A percentile compares a stretch with the other conserved stretches of the same genome.
Evolutionary conservation across 1,140 invertebrate species (phyloP).

Genomic region (Drosophila ficusphila): DNA sequence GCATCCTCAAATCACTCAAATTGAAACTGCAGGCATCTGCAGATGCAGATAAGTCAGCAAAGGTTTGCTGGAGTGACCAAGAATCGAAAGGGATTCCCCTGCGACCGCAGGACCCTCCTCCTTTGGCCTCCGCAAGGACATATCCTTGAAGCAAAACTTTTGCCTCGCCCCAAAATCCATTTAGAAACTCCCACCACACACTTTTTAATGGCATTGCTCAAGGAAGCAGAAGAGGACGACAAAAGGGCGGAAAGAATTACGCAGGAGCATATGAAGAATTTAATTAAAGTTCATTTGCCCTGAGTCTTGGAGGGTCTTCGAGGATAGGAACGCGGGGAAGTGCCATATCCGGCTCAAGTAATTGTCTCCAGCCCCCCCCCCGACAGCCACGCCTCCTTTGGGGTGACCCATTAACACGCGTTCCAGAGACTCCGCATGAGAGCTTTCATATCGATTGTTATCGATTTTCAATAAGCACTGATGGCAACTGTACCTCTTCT

Average conservation of each 20-base stretch:
- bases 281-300: conserved; percentile 78
- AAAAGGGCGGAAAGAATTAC: conserved; percentile 47
- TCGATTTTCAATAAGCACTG: conserved; percentile 19
- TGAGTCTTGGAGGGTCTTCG: conserved; percentile 1
- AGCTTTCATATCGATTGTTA: conserved; percentile 18
- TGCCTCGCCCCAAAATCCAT: conserved; percentile 17
- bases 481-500: background rate
- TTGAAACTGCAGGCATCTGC: background rate
- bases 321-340: conserved; percentile 10
- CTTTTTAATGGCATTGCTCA: conserved; percentile 64
- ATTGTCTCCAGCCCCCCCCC: conserved; percentile 60
- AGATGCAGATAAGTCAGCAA: conserved; percentile 9
- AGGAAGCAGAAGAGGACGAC: conserved; percentile 15
- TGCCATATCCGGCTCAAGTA: conserved; percentile 67
- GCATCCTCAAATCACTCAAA: conserved; percentile 11
- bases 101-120: too few relatives aligned
- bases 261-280: conserved; percentile 70
- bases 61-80: conserved; percentile 4
- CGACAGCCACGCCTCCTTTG: background rate
- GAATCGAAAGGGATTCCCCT: background rate
- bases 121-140: too few relatives aligned
- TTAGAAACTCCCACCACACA: conserved; percentile 20
- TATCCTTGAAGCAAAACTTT: conserved; percentile 36
- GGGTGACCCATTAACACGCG: conserved; percentile 33
- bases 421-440: background rate